phyloP scores from a whole-genome alignment of 2,888 invertebrate genomes.

The Asteroscopus sphinx region DNA sequence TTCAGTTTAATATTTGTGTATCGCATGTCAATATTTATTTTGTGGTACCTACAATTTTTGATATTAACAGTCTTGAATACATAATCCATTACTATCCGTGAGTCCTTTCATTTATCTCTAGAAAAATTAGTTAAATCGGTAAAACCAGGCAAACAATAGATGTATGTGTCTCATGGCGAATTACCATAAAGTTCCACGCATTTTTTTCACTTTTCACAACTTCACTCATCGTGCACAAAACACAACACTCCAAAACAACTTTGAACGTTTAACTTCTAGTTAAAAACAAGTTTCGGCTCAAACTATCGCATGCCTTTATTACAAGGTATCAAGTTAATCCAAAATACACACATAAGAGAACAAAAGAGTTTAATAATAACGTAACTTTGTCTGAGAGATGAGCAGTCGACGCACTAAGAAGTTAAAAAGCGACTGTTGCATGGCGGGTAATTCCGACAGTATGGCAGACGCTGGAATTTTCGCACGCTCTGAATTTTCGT shows the following conservation, averaged over 20 bases:
- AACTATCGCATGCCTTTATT: not conserved
- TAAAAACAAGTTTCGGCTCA: not conserved
- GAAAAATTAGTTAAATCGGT: too few species aligned
- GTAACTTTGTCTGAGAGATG: not conserved
- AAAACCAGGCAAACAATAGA: too few species aligned
- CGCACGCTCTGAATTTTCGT: too few species aligned
- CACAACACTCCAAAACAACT: not conserved
- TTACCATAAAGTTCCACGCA: conserved; percentile 36
- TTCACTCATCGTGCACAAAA: conserved; percentile 8
- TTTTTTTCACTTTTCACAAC: conserved; percentile 10
- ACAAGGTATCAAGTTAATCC: conserved; percentile 6
- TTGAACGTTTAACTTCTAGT: not conserved
- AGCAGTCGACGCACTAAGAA: conserved; percentile 25
- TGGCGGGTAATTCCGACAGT: not conserved
- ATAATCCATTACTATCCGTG: too few species aligned
- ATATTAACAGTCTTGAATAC: too few species aligned
- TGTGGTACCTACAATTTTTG: too few species aligned
- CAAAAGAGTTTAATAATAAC: conserved; percentile 11
- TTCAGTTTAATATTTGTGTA: too few species aligned
- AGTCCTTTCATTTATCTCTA: too few species aligned
- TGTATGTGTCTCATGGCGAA: not conserved
- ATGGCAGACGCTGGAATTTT: too few species aligned
- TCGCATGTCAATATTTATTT: too few species aligned
- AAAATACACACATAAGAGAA: conserved; percentile 11
- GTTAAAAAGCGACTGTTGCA: not conserved